phyloP scores from a whole-genome alignment of 2,797 vertebrate genomes.

The Tenualosa thibaudeaui region DNA sequence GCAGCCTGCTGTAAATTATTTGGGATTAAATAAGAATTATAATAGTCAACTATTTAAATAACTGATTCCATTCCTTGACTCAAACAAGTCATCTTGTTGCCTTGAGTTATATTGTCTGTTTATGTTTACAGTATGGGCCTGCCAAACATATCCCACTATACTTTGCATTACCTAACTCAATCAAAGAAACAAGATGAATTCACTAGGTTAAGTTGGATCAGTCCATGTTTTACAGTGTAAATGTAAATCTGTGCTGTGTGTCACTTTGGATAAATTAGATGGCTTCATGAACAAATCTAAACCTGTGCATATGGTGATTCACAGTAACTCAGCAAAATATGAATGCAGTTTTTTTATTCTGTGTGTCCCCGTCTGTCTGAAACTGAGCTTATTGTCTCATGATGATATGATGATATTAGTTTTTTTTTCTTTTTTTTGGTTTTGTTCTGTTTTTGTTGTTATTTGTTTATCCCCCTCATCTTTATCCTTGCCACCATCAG shows the following conservation, averaged over 20 bases:
- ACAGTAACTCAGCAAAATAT: too few relatives aligned
- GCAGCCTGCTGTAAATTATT: too few relatives aligned
- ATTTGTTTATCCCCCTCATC: slow-evolving; percentile 3
- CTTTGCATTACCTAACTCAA: too few relatives aligned
- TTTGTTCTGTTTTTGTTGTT: neutral
- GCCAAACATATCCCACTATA: too few relatives aligned
- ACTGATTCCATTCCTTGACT: too few relatives aligned
- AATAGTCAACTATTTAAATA: too few relatives aligned
- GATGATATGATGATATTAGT: neutral
- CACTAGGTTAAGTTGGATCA: too few relatives aligned
- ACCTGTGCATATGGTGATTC: neutral
- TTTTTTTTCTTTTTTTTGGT: too few relatives aligned
- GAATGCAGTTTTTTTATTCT: neutral
- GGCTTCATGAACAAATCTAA: neutral
- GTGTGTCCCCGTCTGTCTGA: neutral
- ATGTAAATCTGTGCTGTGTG: neutral
- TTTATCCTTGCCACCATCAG: neutral
- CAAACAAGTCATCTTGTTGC: neutral
- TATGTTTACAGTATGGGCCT: too few relatives aligned
- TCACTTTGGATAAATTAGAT: neutral
- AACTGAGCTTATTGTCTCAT: slow-evolving; percentile 1
- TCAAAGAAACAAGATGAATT: too few relatives aligned
- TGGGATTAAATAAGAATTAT: too few relatives aligned
- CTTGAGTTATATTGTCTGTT: neutral
- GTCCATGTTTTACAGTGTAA: neutral